Evolutionary conservation across 1,140 invertebrate species (phyloP).

Genomic region (Lepidostoma basale): DNA sequence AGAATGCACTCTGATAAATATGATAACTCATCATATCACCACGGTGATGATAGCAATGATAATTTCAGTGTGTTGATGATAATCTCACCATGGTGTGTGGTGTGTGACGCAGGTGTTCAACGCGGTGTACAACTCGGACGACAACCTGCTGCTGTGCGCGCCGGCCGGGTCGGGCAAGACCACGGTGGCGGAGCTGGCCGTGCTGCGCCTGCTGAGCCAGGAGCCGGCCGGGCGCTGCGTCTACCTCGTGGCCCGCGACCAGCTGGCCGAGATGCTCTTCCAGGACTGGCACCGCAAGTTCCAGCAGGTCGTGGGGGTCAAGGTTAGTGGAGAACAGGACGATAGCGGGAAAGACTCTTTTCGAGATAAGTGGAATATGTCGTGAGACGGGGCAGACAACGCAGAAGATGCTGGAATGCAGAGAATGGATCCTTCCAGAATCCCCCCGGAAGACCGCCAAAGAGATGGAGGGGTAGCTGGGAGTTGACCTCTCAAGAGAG

Average conservation of each 20-base stretch:
- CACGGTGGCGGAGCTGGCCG: slow-evolving; percentile 95
- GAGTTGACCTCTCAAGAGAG: too few species aligned
- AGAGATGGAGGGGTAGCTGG: too few species aligned
- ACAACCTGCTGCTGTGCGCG: slow-evolving; percentile 98
- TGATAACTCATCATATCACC: too few species aligned
- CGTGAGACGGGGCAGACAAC: too few species aligned
- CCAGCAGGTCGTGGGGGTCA: slow-evolving; percentile 77
- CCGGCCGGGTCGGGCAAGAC: slow-evolving; percentile 98
- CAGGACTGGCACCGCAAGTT: slow-evolving; percentile 93
- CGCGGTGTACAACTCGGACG: slow-evolving; percentile 97
- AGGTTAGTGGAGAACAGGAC: slow-evolving; percentile 58
- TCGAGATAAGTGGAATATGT: too few species aligned
- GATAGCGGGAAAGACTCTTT: neutral
- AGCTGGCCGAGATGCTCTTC: slow-evolving; percentile 90
- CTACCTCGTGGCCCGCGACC: slow-evolving; percentile 91
- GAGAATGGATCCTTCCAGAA: too few species aligned
- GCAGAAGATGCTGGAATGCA: too few species aligned
- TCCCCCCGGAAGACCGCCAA: too few species aligned
- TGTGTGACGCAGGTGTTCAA: slow-evolving; percentile 93
- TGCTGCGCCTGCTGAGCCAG: slow-evolving; percentile 85
- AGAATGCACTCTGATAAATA: too few species aligned
- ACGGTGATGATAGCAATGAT: too few species aligned
- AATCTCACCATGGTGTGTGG: too few species aligned
- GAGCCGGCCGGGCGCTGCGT: slow-evolving; percentile 81
- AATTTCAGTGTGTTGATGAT: too few species aligned